Base-by-base conservation (phyloP, 2,113 vertebrate genomes). In the Vidua chalybeata region DNA sequence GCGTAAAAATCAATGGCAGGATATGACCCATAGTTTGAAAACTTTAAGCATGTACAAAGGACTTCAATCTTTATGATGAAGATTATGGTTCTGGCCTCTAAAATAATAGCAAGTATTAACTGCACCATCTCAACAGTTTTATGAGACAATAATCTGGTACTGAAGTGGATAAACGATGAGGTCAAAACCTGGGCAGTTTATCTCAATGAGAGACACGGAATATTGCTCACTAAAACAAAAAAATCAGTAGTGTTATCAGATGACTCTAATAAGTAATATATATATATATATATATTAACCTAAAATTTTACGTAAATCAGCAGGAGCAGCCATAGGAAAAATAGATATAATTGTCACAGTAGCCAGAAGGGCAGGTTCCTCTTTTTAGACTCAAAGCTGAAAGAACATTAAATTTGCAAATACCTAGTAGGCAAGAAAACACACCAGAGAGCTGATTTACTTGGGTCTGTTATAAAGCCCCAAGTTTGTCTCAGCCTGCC, bases 1-100 rank as follows among this genome's bases (percentile, higher is more conserved):
- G 93, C 75, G 84, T 95, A 92, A 96, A 97, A 97, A 98, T 97
- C 97, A 97, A 93, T 97, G 96, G 77, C 67, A 95, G 90, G 85
- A 97, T 97, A 97, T 96, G 89, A 95, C 87, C 97, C 71, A 64
- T 59, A 90, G 94, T 97, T 97, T 95, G 87, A 93, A 97, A 97
- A 97, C 93, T 95, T 96, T 90, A 95, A 89, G 71, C 94, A 91
- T 94, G 95, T 96, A 96, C 96, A 96, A 92, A 92, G 90, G 59
- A 94, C 91, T 92, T 97, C 93, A 96, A 95, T 96, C 96, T 97
- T 98, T 96, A 93, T 86, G 84, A 90, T 81, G 92, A 92, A 97
- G 69, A 86, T 93, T 87, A 95, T 79, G 66, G 62, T 73, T 90
- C 76, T 86, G 54, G 73, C 85, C 84, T 96, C 95, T 94, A 81